Conservation (phyloP, 1,140 invertebrate species). For the Wasmannia auropunctata region DNA sequence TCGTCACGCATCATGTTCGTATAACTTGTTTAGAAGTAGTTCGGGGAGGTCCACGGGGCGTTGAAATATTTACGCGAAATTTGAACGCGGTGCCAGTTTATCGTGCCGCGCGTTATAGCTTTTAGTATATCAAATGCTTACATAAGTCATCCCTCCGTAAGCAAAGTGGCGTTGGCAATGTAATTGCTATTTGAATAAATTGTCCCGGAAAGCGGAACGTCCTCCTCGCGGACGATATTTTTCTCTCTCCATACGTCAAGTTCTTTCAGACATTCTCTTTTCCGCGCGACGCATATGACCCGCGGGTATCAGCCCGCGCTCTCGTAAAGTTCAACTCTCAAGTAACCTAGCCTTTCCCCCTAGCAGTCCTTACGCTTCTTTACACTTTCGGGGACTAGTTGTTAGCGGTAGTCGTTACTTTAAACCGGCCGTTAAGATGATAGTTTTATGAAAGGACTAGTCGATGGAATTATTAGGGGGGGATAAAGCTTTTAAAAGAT, state of each 20-base stretch:
- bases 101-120: conserved; percentile 9
- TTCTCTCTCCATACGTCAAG: conserved; percentile 32
- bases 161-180: neutral
- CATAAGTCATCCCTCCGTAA: conserved; percentile 43
- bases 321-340: conserved; percentile 51
- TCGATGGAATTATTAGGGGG: conserved; percentile 24
- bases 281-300: conserved; percentile 56
- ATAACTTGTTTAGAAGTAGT: conserved; percentile 37
- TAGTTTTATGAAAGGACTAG: conserved; percentile 32
- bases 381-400: conserved; percentile 69
- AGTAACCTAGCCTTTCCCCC: conserved; percentile 59
- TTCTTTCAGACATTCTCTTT: conserved; percentile 32
- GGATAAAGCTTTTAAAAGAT: neutral
- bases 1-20: conserved; percentile 11
- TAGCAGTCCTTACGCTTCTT: conserved; percentile 57
- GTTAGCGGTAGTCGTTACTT: conserved; percentile 67
- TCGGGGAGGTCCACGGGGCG: neutral
- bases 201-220: conserved; percentile 40
- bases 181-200: conserved; percentile 60
- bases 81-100: conserved; percentile 7
- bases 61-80: conserved; percentile 34
- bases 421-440: conserved; percentile 52
- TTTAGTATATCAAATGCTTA: conserved; percentile 38
- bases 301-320: conserved; percentile 46
- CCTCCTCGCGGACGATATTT: conserved; percentile 52